Evolutionary conservation across 1,140 invertebrate genomes (phyloP).

Genomic region (Leptopilina clavipes): DNA sequence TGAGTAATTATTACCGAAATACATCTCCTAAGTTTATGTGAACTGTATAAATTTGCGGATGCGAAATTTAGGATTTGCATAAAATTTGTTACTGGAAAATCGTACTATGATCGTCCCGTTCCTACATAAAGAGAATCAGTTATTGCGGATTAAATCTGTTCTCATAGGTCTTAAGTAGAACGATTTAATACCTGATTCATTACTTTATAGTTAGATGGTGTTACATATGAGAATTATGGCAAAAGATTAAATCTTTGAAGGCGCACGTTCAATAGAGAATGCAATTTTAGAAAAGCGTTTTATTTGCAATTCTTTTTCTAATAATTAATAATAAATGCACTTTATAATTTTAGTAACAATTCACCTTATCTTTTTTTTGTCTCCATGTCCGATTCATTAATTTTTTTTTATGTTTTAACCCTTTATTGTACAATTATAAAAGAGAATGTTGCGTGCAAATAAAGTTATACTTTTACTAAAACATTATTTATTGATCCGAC

Average conservation of each 20-base stretch:
- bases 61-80: slow-evolving; percentile 4
- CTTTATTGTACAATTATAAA: neutral
- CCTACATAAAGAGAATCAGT: slow-evolving; percentile 18
- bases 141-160: slow-evolving; percentile 25
- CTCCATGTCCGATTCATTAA: too few relatives aligned
- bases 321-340: too few relatives aligned
- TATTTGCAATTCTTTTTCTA: too few relatives aligned
- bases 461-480: neutral
- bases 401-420: neutral
- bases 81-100: slow-evolving; percentile 15
- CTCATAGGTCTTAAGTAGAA: slow-evolving; percentile 10
- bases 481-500: neutral
- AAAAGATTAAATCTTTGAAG: slow-evolving; percentile 11
- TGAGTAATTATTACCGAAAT: neutral
- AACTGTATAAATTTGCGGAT: slow-evolving; percentile 3
- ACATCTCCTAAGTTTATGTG: neutral
- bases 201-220: slow-evolving; percentile 22
- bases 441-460: neutral
- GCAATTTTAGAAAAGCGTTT: too few relatives aligned
- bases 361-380: too few relatives aligned
- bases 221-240: slow-evolving; percentile 6
- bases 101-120: neutral
- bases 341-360: too few relatives aligned
- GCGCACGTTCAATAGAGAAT: neutral
- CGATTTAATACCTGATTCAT: slow-evolving; percentile 15